These are phyloP conservation scores for Apodemus speciosus DNA, from an alignment of 2,113 vertebrate genomes.

Conservation along the genomic window DNA sequence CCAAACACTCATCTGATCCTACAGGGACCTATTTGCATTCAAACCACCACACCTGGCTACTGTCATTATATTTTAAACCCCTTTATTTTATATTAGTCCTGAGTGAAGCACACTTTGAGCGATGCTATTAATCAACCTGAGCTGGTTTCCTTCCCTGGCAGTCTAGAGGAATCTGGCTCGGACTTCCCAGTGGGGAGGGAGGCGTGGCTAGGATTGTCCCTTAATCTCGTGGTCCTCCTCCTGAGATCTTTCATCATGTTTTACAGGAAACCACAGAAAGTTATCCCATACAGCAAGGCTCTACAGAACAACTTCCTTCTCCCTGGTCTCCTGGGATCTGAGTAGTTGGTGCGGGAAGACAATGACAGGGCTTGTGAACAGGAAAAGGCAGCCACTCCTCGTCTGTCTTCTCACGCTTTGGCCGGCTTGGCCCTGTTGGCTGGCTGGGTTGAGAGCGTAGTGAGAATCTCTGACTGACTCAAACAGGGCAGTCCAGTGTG, in stretches of 20 bases:
- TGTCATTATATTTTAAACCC: slow-evolving; percentile 6
- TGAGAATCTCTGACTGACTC: background rate
- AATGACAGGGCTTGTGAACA: background rate
- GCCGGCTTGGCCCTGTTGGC: too few relatives aligned
- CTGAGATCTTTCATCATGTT: background rate
- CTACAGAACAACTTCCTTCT: background rate
- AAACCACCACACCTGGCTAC: background rate
- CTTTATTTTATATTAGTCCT: slow-evolving; percentile 8
- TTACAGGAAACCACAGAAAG: slow-evolving; percentile 29
- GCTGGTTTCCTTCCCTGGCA: background rate
- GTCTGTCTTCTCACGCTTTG: background rate
- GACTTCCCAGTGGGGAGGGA: background rate
- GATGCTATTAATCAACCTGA: background rate
- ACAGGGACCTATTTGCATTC: background rate
- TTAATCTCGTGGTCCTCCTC: background rate
- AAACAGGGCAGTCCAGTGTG: too few relatives aligned
- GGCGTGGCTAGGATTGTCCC: too few relatives aligned
- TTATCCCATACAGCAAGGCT: background rate
- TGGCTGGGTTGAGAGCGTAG: background rate
- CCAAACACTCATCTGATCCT: too few relatives aligned
- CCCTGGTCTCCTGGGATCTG: background rate
- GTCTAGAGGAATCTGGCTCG: background rate
- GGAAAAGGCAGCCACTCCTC: background rate
- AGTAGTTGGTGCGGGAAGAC: background rate
- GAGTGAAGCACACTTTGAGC: background rate